Evolutionary conservation across 2,888 invertebrate genomes (phyloP).

Genomic region (Coelopa pilipes): DNA sequence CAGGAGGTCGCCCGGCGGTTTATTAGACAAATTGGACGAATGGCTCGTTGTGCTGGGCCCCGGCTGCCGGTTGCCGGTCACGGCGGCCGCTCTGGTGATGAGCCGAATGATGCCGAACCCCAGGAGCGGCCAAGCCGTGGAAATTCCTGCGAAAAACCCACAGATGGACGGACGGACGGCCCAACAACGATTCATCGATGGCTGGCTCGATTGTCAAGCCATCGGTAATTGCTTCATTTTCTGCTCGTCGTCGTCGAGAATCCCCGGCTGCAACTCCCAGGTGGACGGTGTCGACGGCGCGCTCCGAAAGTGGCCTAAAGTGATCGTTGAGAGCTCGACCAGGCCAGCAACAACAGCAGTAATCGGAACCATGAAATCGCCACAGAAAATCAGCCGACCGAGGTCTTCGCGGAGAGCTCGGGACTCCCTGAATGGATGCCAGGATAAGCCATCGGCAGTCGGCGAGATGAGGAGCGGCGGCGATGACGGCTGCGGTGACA

Average conservation of each 20-base stretch:
- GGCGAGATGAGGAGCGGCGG: neutral
- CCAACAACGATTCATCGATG: no score
- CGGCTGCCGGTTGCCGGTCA: no score
- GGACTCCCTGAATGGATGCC: neutral
- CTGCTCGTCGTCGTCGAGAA: no score
- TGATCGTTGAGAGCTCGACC: neutral
- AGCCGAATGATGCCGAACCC: neutral
- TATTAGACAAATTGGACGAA: conserved; percentile 26
- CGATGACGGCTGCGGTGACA: neutral
- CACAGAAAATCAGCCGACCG: neutral
- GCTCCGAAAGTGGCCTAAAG: neutral
- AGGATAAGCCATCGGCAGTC: neutral
- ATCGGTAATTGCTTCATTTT: no score
- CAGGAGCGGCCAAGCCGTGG: neutral
- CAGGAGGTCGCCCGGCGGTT: neutral
- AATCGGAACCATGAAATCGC: neutral
- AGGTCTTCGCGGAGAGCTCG: neutral
- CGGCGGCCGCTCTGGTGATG: no score
- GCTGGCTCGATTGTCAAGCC: no score
- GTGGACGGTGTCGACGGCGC: neutral
- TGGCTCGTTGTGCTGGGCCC: no score
- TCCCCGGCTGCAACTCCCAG: no score
- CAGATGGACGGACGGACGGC: no score
- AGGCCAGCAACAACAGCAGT: neutral
- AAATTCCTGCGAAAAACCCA: neutral